Evolutionary conservation across 2,888 invertebrate genomes (phyloP).

Genomic region (Amiota mariae): DNA sequence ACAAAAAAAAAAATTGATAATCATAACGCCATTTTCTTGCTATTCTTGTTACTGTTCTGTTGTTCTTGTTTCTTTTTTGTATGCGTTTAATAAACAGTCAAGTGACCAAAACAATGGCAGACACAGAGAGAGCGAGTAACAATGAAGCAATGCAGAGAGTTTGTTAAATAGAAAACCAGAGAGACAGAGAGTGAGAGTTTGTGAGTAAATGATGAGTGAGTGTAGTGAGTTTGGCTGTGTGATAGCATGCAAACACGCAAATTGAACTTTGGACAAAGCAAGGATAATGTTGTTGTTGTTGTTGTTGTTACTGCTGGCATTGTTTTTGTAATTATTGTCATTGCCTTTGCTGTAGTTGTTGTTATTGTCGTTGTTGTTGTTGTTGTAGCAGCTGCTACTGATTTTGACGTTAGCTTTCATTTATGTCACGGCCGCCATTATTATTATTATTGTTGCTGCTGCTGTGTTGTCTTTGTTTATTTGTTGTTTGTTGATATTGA

Average conservation of each 20-base stretch:
- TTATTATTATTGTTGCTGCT: constrained; percentile 32
- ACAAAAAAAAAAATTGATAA: constrained; percentile 46
- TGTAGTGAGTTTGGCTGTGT: too few species aligned
- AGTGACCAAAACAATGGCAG: too few species aligned
- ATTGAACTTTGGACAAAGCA: not conserved
- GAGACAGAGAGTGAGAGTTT: too few species aligned
- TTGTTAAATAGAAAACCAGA: too few species aligned
- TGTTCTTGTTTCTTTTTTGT: constrained; percentile 39
- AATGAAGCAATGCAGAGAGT: too few species aligned
- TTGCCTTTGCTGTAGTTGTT: constrained; percentile 14
- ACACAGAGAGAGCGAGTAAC: too few species aligned
- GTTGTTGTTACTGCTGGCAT: constrained; percentile 43
- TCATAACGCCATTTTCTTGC: constrained; percentile 62
- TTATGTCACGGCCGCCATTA: constrained; percentile 33
- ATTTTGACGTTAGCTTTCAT: constrained; percentile 46
- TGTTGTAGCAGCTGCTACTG: constrained; percentile 30
- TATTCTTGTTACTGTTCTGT: constrained; percentile 43
- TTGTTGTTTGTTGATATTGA: constrained; percentile 47
- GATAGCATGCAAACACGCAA: too few species aligned
- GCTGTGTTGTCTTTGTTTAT: constrained; percentile 43
- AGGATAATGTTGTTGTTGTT: constrained; percentile 39
- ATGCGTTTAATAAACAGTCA: constrained; percentile 37
- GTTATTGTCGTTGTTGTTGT: constrained; percentile 22
- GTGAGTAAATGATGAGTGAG: too few species aligned
- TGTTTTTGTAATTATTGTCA: constrained; percentile 27